These are phyloP conservation scores for Oceanodroma tethys DNA, from an alignment of 2,113 vertebrate genomes.

Conservation along the genomic window DNA sequence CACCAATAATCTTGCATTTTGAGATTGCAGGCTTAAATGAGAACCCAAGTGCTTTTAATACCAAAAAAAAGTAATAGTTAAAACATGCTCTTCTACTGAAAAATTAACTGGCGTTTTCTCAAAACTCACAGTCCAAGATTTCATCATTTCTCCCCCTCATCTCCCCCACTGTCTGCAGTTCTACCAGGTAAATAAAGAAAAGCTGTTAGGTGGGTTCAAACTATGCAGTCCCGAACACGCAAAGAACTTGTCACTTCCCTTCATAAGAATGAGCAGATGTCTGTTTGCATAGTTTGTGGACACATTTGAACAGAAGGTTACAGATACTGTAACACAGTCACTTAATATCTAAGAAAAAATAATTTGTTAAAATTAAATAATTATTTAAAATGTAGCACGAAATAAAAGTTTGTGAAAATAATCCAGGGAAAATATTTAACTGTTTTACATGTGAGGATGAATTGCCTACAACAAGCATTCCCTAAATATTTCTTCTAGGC, in stretches of 20 bases:
- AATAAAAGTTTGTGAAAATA: background rate
- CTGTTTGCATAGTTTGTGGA: background rate
- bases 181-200: background rate
- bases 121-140: background rate
- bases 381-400: background rate
- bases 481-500: background rate
- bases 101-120: background rate
- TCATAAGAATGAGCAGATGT: accelerated
- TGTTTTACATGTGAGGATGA: background rate
- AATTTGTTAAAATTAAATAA: background rate
- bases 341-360: background rate
- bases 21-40: background rate
- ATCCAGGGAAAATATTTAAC: background rate
- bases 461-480: background rate
- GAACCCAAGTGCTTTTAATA: background rate
- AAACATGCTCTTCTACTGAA: background rate
- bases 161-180: background rate
- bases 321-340: background rate
- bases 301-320: background rate
- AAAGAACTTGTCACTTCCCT: background rate
- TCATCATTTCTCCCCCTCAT: background rate
- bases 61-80: background rate
- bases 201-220: background rate
- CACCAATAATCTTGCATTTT: background rate
- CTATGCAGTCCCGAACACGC: background rate